A percentile compares a stretch with the other conserved stretches of the same genome.
phyloP scores from a whole-genome alignment of 2,888 invertebrate genomes.

The Tetranychus piercei region DNA sequence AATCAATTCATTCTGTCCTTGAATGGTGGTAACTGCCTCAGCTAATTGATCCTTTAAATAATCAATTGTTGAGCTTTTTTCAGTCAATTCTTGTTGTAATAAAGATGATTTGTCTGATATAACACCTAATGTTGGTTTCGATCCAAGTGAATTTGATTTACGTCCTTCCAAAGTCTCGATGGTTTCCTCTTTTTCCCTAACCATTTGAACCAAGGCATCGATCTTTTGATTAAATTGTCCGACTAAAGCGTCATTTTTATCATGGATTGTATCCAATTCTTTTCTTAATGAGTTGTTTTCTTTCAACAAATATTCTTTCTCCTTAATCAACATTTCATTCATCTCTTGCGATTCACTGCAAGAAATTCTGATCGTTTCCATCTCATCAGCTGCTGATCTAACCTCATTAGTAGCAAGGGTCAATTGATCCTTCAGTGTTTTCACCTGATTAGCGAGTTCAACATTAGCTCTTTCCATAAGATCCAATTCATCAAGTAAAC shows the following conservation, averaged over 20 bases:
- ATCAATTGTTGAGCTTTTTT: slow-evolving; percentile 13
- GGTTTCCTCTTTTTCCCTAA: neutral
- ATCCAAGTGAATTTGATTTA: neutral
- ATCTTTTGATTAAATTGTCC: neutral
- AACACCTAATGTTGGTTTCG: neutral
- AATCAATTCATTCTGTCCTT: slow-evolving; percentile 14
- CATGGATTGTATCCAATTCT: neutral
- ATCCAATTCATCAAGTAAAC: slow-evolving; percentile 18
- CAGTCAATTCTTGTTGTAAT: slow-evolving; percentile 4
- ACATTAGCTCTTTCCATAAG: slow-evolving; percentile 16
- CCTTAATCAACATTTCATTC: slow-evolving; percentile 18
- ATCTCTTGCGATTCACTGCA: slow-evolving; percentile 15
- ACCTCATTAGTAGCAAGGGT: slow-evolving; percentile 9
- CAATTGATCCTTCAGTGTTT: slow-evolving; percentile 16
- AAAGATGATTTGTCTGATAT: neutral
- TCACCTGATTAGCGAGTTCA: slow-evolving; percentile 18
- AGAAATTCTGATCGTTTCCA: slow-evolving; percentile 14
- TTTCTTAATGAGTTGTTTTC: neutral
- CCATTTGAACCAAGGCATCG: neutral
- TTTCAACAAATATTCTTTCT: slow-evolving; percentile 12
- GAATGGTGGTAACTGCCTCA: slow-evolving; percentile 14
- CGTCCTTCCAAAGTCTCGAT: neutral
- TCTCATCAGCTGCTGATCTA: slow-evolving; percentile 11
- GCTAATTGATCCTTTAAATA: slow-evolving; percentile 14
- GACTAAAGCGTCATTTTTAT: neutral